Percentiles rank a stretch among this genome's conserved stretches.
These are phyloP conservation scores for Aphrocallistes beatrix DNA, from an alignment of 37 sponge, comb jelly and placozoan genomes.

Conservation along the genomic window DNA sequence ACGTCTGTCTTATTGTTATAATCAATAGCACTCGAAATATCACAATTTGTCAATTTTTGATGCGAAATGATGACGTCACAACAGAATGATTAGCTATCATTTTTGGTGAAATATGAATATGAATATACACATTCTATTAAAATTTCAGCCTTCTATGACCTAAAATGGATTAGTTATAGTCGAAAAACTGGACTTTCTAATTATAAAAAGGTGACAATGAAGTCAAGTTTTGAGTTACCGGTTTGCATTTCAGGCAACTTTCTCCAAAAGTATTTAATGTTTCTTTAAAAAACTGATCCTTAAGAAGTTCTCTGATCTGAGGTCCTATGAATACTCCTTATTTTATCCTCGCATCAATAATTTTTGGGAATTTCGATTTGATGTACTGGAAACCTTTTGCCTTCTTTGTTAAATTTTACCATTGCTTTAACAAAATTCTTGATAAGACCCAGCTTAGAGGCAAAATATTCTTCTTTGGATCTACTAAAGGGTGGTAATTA, in stretches of 20 bases:
- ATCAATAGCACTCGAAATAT: too few relatives aligned
- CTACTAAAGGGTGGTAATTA: neutral
- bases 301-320: slow-evolving; percentile 7
- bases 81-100: too few relatives aligned
- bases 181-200: too few relatives aligned
- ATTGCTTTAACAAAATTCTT: slow-evolving; percentile 10
- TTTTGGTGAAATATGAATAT: too few relatives aligned
- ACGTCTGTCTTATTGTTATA: too few relatives aligned
- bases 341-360: neutral
- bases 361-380: neutral
- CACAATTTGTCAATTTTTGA: too few relatives aligned
- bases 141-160: too few relatives aligned
- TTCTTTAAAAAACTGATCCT: neutral
- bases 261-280: neutral
- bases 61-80: too few relatives aligned
- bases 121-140: too few relatives aligned
- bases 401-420: neutral
- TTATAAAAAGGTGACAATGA: too few relatives aligned
- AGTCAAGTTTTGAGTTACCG: neutral
- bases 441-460: neutral
- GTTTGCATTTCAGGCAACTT: neutral
- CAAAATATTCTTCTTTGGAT: neutral
- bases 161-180: too few relatives aligned
- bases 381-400: neutral
- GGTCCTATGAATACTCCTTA: slow-evolving; percentile 2